Base-by-base conservation (phyloP, 2,888 invertebrate genomes). In the Epinotia demarniana region DNA sequence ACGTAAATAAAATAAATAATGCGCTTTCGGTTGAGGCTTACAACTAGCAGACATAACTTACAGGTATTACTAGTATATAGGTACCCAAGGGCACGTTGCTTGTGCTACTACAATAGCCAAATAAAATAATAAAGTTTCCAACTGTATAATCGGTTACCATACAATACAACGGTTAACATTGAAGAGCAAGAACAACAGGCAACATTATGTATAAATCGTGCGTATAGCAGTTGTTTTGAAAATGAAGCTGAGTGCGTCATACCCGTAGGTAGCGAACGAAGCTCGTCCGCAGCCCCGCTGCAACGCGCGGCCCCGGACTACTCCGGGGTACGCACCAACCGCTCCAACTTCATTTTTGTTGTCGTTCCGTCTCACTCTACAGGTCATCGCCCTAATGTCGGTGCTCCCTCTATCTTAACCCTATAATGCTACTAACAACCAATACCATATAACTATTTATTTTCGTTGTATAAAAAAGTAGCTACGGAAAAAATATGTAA, bases 301-400 rank as follows among this genome's bases (percentile, higher is more conserved):
- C 63, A 43, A 18, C 46, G 62, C 53, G 33, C 16, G 46, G 60
- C 19, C 49, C 6, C 53, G 66, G 69, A 58, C 60, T 58, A 49
- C 66, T 66, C 43, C 66, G 66, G 75, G 79, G 80, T 79, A 78
- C 87, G 91, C 88, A 87, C 92, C 87, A 93, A 93, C 92, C 87
- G 91, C 88, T 87, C 92, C 87, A 93, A 93, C 92, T 93, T 93
- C 93, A 92, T 86, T 81, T 86, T 92, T 94, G 93, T 94, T 94
- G 93, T 94, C 90, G 87, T 82, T 92, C 93, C 80, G 86, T 93
- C 94, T 91, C 93, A 83, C 84, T 88, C 93, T 90, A 80, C 85
- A 81, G 94, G 93, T 93, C 94, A 93, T 91, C 89, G 93, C 87
- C 92, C 92, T 86, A 85, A 82, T 83, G 85, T 85, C 88, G 86